Evolutionary conservation across 23 tunicate genomes (phyloP).

Genomic region (Clavelina lepadiformis): DNA sequence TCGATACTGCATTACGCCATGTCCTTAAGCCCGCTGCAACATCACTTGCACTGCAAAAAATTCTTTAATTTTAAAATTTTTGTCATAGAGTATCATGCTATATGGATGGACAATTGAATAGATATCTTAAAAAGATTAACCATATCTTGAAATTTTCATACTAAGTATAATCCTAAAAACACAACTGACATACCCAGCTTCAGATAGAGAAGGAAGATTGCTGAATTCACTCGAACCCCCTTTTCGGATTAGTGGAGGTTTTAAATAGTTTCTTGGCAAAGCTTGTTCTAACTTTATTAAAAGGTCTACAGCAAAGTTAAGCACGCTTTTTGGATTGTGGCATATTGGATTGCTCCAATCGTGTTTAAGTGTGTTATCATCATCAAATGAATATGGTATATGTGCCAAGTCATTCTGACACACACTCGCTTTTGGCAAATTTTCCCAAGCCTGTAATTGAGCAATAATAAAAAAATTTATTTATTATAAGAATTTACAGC

Average conservation of each 20-base stretch:
- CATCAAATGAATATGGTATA: slow-evolving; percentile 17
- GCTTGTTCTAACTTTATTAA: slow-evolving; percentile 45
- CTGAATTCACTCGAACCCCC: slow-evolving; percentile 90
- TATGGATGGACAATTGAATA: background rate
- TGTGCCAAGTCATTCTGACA: slow-evolving; percentile 40
- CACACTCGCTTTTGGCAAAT: slow-evolving; percentile 28
- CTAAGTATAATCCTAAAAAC: no score
- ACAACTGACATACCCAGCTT: slow-evolving; percentile 67
- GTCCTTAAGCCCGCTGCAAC: slow-evolving; percentile 88
- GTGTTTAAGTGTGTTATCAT: slow-evolving; percentile 29
- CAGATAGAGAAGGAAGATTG: slow-evolving; percentile 76
- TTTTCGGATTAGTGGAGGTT: slow-evolving; percentile 81
- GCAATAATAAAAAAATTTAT: background rate
- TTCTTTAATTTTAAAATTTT: no score
- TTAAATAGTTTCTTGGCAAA: slow-evolving; percentile 53
- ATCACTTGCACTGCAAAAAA: slow-evolving; percentile 64
- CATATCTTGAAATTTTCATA: background rate
- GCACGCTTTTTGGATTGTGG: slow-evolving; percentile 55
- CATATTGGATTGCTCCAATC: slow-evolving; percentile 52
- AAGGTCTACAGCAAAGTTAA: slow-evolving; percentile 55
- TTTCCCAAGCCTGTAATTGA: slow-evolving; percentile 22
- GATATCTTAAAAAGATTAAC: background rate
- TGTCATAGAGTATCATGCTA: background rate
- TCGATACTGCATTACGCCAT: slow-evolving; percentile 82
- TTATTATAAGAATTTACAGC: background rate